phyloP scores from a whole-genome alignment of 2,113 vertebrate species.

The Monarcha castaneiventris region DNA sequence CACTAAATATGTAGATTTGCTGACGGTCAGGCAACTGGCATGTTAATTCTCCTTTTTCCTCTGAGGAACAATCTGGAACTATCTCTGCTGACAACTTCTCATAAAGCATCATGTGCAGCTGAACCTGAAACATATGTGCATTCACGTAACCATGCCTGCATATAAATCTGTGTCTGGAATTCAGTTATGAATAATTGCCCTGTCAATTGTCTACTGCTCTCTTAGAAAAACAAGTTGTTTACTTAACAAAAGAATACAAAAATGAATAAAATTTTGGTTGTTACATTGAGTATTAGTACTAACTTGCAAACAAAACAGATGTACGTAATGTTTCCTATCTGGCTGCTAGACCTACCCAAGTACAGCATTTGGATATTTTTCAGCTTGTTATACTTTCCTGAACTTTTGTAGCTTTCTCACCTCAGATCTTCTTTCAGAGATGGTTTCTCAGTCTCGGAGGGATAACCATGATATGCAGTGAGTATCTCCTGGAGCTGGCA shows the following conservation, averaged over 20 bases:
- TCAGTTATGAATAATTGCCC: background rate
- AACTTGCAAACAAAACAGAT: background rate
- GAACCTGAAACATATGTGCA: background rate
- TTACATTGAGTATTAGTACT: background rate
- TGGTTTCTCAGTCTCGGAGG: background rate
- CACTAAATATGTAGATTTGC: background rate
- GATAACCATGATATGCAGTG: background rate
- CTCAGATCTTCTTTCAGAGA: background rate
- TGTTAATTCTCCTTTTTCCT: background rate
- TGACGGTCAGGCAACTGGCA: background rate
- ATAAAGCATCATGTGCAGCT: background rate
- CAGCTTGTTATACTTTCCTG: background rate
- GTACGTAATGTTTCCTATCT: background rate
- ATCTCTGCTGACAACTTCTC: background rate
- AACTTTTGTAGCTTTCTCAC: background rate
- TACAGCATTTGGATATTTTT: background rate
- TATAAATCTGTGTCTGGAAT: background rate
- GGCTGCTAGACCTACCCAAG: background rate
- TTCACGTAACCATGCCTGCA: background rate
- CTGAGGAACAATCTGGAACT: background rate
- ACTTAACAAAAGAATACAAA: background rate
- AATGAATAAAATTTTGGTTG: background rate
- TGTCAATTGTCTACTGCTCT: background rate
- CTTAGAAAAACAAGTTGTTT: background rate
- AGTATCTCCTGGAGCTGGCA: background rate